Evolutionary conservation across 2,888 invertebrate species (phyloP), one percentile per base, ranked within the genome.

Genomic region (Meliscaeva auricollis): DNA sequence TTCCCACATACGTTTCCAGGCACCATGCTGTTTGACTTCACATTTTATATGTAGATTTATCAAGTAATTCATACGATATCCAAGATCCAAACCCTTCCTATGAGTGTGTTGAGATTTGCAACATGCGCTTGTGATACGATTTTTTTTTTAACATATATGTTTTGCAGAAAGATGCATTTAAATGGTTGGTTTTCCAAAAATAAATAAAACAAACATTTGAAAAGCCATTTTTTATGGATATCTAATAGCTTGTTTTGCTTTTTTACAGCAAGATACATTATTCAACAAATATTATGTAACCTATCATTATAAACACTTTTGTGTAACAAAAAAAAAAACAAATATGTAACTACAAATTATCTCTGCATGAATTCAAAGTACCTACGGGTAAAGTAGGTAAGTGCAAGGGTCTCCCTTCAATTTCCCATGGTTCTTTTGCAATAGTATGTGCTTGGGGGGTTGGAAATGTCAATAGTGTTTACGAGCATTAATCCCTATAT

Each of bases 281-380:
- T 50, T 30, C 17, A 2, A 15, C 26, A 17, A 9, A 58, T 30
- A 41, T 48, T 41, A 35, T 50, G 41, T 54, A 38, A 69, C 58
- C 17, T 46, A 46, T 58, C 11, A 50, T 46, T 76, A 52, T 52
- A 41, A 80, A 54, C 77, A 76, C 70, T 62, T 74, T 74, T 72
- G 58, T 41, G 87, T 87, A 83, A 88, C 87, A 87, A 82, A 70
- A 54, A 70, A 78, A 84, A 83, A 68, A 76, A 73, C 41, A 30
- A 17, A 30, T 30, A 13, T 62, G 72, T 81, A 88, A 88, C 88
- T 85, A 82, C 84, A 85, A 84, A 88, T 88, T 88, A 88, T 88
- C 88, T 44, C 88, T 72, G 87, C 88, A 72, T 87, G 88, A 81
- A 62, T 50, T 76, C n/a, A 30, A 56, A 22, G n/a, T n/a, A n/a